Conservation (phyloP, 2,113 vertebrate genomes). For the Phyllostomus discolor region DNA sequence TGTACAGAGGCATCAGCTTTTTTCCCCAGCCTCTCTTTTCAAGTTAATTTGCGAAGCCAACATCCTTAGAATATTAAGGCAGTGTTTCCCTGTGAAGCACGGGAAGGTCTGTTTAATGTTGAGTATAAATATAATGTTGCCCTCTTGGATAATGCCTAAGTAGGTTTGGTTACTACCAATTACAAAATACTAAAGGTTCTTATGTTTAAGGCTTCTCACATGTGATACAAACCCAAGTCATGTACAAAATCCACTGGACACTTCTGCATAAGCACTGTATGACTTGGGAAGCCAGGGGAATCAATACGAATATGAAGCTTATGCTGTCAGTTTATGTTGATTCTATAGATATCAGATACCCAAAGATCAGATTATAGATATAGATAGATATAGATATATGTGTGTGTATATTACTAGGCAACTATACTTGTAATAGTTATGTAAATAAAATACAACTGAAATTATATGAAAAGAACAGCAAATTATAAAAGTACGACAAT, state of each 20-base stretch:
- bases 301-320: neutral
- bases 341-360: neutral
- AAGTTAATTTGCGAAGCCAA: conserved; percentile 1
- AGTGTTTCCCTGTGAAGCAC: neutral
- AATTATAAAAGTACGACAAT: neutral
- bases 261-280: neutral
- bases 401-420: neutral
- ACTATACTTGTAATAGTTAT: neutral
- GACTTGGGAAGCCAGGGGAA: neutral
- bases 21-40: neutral
- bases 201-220: neutral
- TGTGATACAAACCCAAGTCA: neutral
- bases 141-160: neutral
- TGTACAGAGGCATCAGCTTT: neutral
- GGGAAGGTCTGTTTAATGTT: neutral
- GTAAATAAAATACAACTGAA: neutral
- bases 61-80: neutral
- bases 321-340: neutral
- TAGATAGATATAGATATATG: too few species aligned
- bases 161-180: neutral
- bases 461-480: neutral
- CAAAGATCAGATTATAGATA: neutral
- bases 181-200: neutral
- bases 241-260: neutral
- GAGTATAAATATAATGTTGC: neutral